These are phyloP conservation scores for Tapirus indicus DNA, from an alignment of 2,797 vertebrate species.

Conservation along the genomic window DNA sequence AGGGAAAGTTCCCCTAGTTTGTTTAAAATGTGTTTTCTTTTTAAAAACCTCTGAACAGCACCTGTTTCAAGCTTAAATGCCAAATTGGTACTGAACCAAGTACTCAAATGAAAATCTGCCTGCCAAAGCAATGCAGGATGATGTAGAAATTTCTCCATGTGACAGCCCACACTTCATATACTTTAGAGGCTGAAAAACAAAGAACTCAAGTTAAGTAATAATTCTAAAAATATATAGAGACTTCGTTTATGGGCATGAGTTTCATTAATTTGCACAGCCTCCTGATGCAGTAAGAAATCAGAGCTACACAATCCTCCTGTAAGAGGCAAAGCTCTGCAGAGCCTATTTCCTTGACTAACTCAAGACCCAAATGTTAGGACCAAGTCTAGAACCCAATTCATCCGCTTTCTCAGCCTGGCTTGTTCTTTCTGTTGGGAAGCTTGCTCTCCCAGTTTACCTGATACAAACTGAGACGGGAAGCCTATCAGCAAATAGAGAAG, in stretches of 20 bases:
- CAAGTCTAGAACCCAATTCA: neutral
- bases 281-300: neutral
- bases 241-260: slow-evolving; percentile 44
- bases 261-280: slow-evolving; percentile 53
- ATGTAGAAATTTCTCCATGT: slow-evolving; percentile 50
- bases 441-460: neutral
- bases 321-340: neutral
- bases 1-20: neutral
- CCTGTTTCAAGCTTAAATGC: slow-evolving; percentile 26
- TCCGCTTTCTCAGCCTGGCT: neutral
- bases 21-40: slow-evolving; percentile 50
- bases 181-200: slow-evolving; percentile 68
- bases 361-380: neutral
- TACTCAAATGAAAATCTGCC: slow-evolving; percentile 27
- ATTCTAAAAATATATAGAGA: slow-evolving; percentile 72
- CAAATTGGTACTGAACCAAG: slow-evolving; percentile 55
- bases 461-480: neutral
- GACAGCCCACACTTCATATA: slow-evolving; percentile 72
- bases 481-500: neutral
- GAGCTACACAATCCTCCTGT: neutral
- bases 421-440: neutral
- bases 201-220: slow-evolving; percentile 68
- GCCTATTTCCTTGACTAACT: neutral
- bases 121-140: slow-evolving; percentile 52
- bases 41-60: slow-evolving; percentile 8